phyloP scores from a whole-genome alignment of 1,140 invertebrate species.

The Trigoniulus corallinus region DNA sequence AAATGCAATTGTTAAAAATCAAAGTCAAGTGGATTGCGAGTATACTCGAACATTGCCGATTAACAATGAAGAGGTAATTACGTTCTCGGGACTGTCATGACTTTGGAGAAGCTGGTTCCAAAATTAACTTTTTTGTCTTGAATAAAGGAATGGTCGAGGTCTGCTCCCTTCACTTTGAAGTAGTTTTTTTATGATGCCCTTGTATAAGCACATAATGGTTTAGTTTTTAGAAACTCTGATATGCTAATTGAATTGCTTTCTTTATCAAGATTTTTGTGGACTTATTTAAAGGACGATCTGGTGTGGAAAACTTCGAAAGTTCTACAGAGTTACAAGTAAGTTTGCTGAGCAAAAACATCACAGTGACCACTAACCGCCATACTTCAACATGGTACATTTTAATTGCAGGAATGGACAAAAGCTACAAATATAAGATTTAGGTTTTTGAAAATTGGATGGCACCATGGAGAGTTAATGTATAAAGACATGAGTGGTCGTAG shows the following conservation, averaged over 20 bases:
- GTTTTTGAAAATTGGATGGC: neutral
- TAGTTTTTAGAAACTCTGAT: neutral
- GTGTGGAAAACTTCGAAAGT: neutral
- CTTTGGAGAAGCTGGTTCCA: too few species aligned
- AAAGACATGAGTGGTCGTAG: neutral
- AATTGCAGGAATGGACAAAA: neutral
- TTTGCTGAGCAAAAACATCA: neutral
- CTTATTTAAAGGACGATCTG: neutral
- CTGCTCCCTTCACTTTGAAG: too few species aligned
- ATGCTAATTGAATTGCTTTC: neutral
- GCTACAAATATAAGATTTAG: neutral
- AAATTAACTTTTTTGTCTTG: too few species aligned
- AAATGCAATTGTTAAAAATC: neutral
- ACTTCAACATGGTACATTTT: neutral
- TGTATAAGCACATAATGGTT: too few species aligned
- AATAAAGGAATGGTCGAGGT: too few species aligned
- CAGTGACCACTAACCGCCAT: neutral
- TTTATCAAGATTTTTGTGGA: neutral
- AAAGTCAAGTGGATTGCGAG: neutral
- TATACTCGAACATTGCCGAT: neutral
- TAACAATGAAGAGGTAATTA: neutral
- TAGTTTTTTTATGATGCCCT: too few species aligned
- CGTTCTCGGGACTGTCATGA: too few species aligned
- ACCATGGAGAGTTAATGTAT: neutral
- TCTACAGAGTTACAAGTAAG: neutral